Percentiles rank a stretch among this genome's conserved stretches.
phyloP scores from a whole-genome alignment of 2,888 invertebrate species.

The Tuta absoluta region DNA sequence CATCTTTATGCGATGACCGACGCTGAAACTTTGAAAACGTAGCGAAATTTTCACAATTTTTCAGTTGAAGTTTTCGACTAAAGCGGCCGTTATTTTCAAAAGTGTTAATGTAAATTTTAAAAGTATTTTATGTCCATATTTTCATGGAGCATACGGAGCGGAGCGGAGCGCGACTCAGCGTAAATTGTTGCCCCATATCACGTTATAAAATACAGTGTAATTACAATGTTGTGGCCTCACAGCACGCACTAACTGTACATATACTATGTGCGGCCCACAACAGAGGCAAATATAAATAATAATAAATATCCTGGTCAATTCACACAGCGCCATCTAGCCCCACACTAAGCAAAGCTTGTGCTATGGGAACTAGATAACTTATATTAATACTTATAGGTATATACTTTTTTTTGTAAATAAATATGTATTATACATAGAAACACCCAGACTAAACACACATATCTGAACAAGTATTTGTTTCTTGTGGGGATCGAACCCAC shows the following conservation, averaged over 20 bases:
- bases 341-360: too few relatives aligned
- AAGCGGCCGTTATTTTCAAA: slow-evolving; percentile 19
- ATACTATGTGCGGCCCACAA: too few relatives aligned
- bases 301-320: too few relatives aligned
- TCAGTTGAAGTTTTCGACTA: slow-evolving; percentile 7
- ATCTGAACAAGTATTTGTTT: too few relatives aligned
- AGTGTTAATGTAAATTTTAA: slow-evolving; percentile 21
- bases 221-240: slow-evolving; percentile 8
- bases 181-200: slow-evolving; percentile 7
- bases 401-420: too few relatives aligned
- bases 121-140: slow-evolving; percentile 18
- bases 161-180: neutral
- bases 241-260: neutral
- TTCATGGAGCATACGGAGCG: neutral
- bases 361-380: too few relatives aligned
- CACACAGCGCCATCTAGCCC: too few relatives aligned
- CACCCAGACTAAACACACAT: too few relatives aligned
- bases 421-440: too few relatives aligned
- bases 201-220: neutral
- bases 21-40: slow-evolving; percentile 32
- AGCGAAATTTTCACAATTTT: slow-evolving; percentile 10
- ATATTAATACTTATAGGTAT: too few relatives aligned
- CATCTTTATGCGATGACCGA: slow-evolving; percentile 33
- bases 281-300: too few relatives aligned
- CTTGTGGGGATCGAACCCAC: too few relatives aligned